Conservation (phyloP, 2,113 vertebrate genomes). For the Periophthalmus modestus region DNA sequence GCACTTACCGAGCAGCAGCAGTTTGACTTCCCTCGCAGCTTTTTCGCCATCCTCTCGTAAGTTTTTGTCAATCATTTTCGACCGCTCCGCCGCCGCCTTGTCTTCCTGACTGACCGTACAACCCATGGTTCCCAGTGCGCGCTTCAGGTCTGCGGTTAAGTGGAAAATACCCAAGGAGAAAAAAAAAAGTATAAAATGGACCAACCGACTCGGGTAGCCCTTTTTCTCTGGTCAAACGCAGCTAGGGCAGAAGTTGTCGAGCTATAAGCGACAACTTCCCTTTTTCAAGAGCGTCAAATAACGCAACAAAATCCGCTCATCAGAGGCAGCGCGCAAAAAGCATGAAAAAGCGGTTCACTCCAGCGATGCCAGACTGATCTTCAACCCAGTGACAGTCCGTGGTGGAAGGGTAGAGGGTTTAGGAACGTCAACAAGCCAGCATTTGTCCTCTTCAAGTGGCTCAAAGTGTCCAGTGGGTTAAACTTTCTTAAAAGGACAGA, state of each 20-base stretch:
- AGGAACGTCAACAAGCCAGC: slow-evolving; percentile 28
- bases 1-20: slow-evolving; percentile 89
- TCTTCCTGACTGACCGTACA: slow-evolving; percentile 95
- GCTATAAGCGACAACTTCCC: slow-evolving; percentile 47
- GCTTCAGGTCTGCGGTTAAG: slow-evolving; percentile 79
- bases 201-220: slow-evolving; percentile 13
- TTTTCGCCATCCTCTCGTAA: slow-evolving; percentile 94
- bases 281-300: slow-evolving; percentile 44
- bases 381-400: background rate
- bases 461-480: slow-evolving; percentile 8
- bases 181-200: background rate
- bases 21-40: slow-evolving; percentile 92
- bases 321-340: slow-evolving; percentile 15
- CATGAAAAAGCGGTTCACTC: slow-evolving; percentile 17
- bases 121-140: slow-evolving; percentile 87
- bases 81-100: slow-evolving; percentile 91
- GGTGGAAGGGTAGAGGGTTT: background rate
- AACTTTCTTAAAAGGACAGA: background rate
- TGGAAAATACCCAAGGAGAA: slow-evolving; percentile 42
- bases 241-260: slow-evolving; percentile 34
- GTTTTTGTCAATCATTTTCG: slow-evolving; percentile 93
- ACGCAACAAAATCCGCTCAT: slow-evolving; percentile 47
- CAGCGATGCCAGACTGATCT: slow-evolving; percentile 17
- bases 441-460: slow-evolving; percentile 16
- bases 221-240: slow-evolving; percentile 9